Evolutionary conservation across 1,140 invertebrate genomes (phyloP), one percentile per base, ranked within the genome.

Genomic region (Drosophila leontia): DNA sequence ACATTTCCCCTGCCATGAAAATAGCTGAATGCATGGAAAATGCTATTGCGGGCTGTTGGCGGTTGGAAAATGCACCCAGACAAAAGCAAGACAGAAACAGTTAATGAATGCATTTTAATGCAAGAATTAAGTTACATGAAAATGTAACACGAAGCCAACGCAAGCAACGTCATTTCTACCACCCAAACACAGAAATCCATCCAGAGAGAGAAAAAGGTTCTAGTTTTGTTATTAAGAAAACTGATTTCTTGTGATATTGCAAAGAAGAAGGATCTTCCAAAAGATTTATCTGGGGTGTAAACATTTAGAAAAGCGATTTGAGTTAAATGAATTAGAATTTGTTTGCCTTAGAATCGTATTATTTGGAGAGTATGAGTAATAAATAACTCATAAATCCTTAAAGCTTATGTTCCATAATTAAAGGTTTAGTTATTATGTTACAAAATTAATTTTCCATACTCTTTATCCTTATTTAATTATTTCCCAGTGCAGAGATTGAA

Each of bases 51-150:
- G 83, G 50, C 53, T 69, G 80, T 67, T 64, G 37, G 61, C 60
- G 62, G 72, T 50, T 60, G 47, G 41, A 29, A 35, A 65, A 59
- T 58, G 48, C 61, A 63, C 57, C 48, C 50, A 65, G 44, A 65
- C 47, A 63, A 58, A 56, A 39, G 34, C 44, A 47, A 70, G 61
- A 76, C 61, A 60, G 57, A 39, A 78, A 80, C 85, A 65, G 50
- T 87, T 88, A 87, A 87, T 87, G 83, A 87, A 87, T 87, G 77
- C 84, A 87, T 77, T 87, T 86, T 87, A 87, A 87, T 87, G 83
- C 83, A 80, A 87, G 83, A 87, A 87, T 87, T 87, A 87, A 87
- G 84, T 87, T 87, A 87, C 83, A 88, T 80, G 61, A 76, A 83
- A 88, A 80, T 74, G 84, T 88, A 86, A 87, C 77, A 63, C 55